phyloP scores from a whole-genome alignment of 1,140 invertebrate genomes.

The Magallana gigas region DNA sequence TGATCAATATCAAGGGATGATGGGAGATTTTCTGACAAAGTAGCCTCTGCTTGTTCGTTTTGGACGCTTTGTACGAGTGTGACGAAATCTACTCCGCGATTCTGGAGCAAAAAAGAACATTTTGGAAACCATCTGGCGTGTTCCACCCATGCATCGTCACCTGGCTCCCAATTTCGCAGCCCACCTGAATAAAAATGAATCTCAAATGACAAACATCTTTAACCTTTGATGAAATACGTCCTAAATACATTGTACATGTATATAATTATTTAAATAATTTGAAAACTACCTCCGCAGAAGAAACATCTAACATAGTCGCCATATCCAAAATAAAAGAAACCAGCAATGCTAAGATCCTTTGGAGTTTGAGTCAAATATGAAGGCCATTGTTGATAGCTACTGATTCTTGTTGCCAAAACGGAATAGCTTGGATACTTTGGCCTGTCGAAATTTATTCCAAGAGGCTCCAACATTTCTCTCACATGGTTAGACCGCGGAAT shows the following conservation, averaged over 20 bases:
- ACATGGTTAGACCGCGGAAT: not conserved
- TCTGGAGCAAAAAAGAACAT: constrained; percentile 50
- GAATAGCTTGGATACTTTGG: constrained; percentile 19
- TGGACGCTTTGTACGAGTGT: not conserved
- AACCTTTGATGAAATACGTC: too few species aligned
- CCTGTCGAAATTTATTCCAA: constrained; percentile 9
- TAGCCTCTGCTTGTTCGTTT: not conserved
- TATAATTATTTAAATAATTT: too few species aligned
- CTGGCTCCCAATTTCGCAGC: constrained; percentile 63
- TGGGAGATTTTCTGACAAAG: not conserved
- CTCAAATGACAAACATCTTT: not conserved
- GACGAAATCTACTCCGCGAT: not conserved
- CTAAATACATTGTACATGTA: too few species aligned
- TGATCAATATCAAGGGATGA: not conserved
- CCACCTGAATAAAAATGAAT: not conserved
- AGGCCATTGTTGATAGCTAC: constrained; percentile 25
- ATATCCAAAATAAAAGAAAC: constrained; percentile 39
- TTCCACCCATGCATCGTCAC: constrained; percentile 66
- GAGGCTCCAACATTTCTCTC: not conserved
- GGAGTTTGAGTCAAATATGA: not conserved
- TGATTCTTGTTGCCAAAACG: constrained; percentile 3
- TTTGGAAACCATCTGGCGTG: constrained; percentile 65
- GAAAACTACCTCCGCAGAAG: constrained; percentile 7
- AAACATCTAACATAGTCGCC: constrained; percentile 13
- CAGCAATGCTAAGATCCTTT: constrained; percentile 9